Conservation (phyloP, 2,113 vertebrate genomes). For the Laticauda laticaudata region DNA sequence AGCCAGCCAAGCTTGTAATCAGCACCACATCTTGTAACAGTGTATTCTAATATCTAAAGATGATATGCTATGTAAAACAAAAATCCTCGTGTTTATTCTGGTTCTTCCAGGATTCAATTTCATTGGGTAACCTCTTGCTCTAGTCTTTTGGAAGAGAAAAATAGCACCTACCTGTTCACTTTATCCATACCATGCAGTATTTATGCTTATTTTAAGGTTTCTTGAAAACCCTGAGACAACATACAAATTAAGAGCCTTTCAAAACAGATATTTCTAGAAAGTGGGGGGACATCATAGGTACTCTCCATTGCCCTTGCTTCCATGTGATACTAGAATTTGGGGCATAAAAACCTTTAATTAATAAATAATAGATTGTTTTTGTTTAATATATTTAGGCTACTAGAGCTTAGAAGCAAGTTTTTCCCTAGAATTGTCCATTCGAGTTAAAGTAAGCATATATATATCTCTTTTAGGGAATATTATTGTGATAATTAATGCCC, state of each 20-base stretch:
- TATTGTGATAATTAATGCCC: constrained; percentile 36
- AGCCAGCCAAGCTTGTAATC: not conserved
- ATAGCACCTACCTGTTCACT: not conserved
- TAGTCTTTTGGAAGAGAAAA: not conserved
- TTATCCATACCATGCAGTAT: not conserved
- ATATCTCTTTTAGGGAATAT: constrained; percentile 24
- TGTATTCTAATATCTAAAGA: not conserved
- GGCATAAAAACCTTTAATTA: not conserved
- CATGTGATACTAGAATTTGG: not conserved
- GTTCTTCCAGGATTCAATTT: not conserved
- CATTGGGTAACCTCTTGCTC: not conserved
- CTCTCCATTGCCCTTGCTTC: not conserved
- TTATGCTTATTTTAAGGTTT: not conserved
- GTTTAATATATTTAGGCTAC: accelerated
- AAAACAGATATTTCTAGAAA: not conserved
- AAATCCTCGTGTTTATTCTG: not conserved
- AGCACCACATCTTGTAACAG: not conserved
- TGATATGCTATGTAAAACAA: not conserved
- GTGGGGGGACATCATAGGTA: not conserved
- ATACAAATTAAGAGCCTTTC: not conserved
- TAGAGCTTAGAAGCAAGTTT: not conserved
- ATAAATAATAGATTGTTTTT: not conserved
- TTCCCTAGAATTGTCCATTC: not conserved
- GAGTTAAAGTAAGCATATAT: constrained; percentile 43
- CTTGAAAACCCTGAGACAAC: not conserved